Evolutionary conservation across 2,888 invertebrate species (phyloP).

Genomic region (Papilio elwesi): DNA sequence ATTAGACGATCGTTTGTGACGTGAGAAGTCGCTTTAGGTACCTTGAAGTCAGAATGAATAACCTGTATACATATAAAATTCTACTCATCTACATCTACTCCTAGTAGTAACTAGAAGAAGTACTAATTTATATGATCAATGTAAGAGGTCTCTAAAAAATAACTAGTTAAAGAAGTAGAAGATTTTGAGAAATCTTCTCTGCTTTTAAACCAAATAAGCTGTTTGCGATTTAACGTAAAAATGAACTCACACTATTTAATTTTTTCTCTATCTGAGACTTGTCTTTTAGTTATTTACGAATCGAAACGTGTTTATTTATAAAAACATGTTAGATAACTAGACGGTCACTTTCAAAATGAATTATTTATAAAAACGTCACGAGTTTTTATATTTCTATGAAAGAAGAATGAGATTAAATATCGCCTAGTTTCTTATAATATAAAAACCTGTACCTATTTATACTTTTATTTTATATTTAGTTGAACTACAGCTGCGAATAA

Average conservation of each 20-base stretch:
- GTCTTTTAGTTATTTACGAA: not conserved
- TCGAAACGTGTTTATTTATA: constrained; percentile 14
- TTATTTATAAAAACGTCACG: constrained; percentile 13
- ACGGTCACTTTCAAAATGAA: constrained; percentile 14
- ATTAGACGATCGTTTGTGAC: no score
- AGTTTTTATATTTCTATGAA: constrained; percentile 8
- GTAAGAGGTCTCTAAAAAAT: no score
- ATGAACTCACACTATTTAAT: not conserved
- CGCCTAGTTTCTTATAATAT: not conserved
- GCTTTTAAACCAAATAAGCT: no score
- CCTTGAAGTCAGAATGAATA: no score
- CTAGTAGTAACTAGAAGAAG: no score
- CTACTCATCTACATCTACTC: no score
- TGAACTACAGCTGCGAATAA: not conserved
- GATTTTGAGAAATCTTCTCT: no score
- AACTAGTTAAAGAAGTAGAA: no score
- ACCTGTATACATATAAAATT: no score
- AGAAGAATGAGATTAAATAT: not conserved
- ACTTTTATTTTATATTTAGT: constrained; percentile 1
- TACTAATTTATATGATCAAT: no score
- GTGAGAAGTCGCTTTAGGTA: no score
- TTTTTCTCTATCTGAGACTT: not conserved
- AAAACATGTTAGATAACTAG: not conserved
- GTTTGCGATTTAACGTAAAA: no score
- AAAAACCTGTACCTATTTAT: not conserved